A percentile compares a stretch with the other conserved stretches of the same genome.
Conservation (phyloP, 1,140 invertebrate genomes). For the Drosophila busckii region DNA sequence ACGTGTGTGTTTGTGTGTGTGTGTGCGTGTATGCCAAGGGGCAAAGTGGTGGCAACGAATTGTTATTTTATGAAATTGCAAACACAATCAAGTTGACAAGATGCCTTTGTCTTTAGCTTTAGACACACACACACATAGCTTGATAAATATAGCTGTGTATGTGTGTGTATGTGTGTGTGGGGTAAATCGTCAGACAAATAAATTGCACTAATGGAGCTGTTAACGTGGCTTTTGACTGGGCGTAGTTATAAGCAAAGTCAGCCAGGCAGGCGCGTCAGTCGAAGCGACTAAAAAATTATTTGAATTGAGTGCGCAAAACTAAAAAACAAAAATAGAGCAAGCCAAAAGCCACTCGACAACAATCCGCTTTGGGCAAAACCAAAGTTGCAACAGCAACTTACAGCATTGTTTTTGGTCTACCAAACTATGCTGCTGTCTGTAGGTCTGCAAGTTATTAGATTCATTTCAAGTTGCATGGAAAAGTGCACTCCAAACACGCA, state of each 20-base stretch:
- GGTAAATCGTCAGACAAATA: slow-evolving; percentile 57
- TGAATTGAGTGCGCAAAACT: slow-evolving; percentile 65
- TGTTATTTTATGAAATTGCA: slow-evolving; percentile 77
- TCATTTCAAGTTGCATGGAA: slow-evolving; percentile 70
- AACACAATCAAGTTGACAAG: slow-evolving; percentile 72
- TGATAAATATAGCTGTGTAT: not conserved
- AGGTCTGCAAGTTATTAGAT: slow-evolving; percentile 65
- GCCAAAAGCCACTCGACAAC: slow-evolving; percentile 32
- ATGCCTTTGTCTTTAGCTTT: slow-evolving; percentile 52
- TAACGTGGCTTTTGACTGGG: slow-evolving; percentile 50
- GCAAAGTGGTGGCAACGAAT: slow-evolving; percentile 33
- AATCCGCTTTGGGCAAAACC: slow-evolving; percentile 7
- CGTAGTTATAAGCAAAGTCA: slow-evolving; percentile 42
- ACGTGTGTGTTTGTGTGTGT: too few relatives aligned
- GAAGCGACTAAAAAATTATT: slow-evolving; percentile 43
- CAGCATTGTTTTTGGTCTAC: slow-evolving; percentile 31
- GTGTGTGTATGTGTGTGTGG: slow-evolving; percentile 3
- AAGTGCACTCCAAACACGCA: slow-evolving; percentile 70
- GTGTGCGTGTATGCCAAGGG: too few relatives aligned
- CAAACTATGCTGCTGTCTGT: not conserved
- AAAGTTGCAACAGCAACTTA: slow-evolving; percentile 2
- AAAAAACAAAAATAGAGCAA: slow-evolving; percentile 28
- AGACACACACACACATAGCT: slow-evolving; percentile 11
- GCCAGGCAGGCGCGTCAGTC: too few relatives aligned
- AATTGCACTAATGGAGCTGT: slow-evolving; percentile 76